Evolutionary conservation across 30 jellyfish, hydroid and myxozoan species (phyloP), one percentile per base, ranked within the genome.

Genomic region (Aurelia sp.): DNA sequence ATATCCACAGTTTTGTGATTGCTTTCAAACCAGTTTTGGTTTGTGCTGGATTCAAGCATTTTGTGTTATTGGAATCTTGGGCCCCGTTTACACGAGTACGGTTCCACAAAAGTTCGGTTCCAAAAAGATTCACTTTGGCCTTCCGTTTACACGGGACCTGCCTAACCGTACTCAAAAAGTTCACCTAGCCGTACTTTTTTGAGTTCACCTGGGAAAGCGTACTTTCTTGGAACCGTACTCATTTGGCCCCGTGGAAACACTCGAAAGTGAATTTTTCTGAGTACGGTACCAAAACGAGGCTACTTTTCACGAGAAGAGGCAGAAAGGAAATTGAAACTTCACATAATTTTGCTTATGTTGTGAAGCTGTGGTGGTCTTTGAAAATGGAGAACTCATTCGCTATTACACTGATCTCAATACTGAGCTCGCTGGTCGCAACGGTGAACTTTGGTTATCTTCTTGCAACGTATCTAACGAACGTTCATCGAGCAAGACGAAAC

Each of bases 111-210:
- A 65, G 76, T 65, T 24, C 57, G 51, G 76, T 65, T 65, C 76
- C 76, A 31, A n/a, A 65, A 65, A 31, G 44, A 24, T 65, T 65
- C 76, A 65, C 76, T 65, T 65, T 65, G 57, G 76, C 67, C 12
- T 58, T 58, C 67, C 67, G 67, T 58, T 58, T 9, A 58, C 67
- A 58, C 67, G 67, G 12, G 76, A 65, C 76, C 76, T 65, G 76
- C 76, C 76, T 65, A 65, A 65, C 76, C 76, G 76, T 17, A 65
- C 76, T 65, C 76, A 24, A 65, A 65, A 65, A 65, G 76, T 65
- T 65, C 76, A 65, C 76, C 51, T 22, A 17, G 51, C 76, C 76
- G 76, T 65, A 65, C 76, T 65, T 65, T 65, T 65, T 65, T 65
- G 76, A 65, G 76, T 65, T 65, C 76, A 65, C 76, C 76, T 65